Conservation (phyloP, 1,140 invertebrate genomes). For the Meloidogyne hapla region DNA sequence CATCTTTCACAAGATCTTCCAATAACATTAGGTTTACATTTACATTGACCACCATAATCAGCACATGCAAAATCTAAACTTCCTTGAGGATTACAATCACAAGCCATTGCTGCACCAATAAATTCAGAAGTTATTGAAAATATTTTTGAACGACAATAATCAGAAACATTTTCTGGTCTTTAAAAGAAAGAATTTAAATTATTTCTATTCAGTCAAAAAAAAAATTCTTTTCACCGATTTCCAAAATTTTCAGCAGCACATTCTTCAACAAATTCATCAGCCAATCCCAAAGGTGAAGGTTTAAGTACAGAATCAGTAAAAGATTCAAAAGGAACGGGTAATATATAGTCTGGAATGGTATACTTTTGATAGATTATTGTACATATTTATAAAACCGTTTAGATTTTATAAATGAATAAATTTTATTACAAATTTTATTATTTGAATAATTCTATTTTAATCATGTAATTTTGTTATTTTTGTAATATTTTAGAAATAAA, state of each 20-base stretch:
- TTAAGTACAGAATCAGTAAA: constrained; percentile 69
- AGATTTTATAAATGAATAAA: no score
- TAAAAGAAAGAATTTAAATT: constrained; percentile 21
- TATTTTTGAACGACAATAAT: constrained; percentile 81
- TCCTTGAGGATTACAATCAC: constrained; percentile 81
- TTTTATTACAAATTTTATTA: no score
- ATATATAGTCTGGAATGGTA: constrained; percentile 62
- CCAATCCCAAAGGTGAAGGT: constrained; percentile 80
- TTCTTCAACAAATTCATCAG: constrained; percentile 81
- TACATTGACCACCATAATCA: constrained; percentile 83
- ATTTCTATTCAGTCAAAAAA: no score
- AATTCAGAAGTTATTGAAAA: constrained; percentile 91
- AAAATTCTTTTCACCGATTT: constrained; percentile 39
- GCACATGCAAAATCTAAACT: constrained; percentile 36
- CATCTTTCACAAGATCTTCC: constrained; percentile 85
- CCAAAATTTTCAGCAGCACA: constrained; percentile 69
- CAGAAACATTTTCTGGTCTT: constrained; percentile 50
- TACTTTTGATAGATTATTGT: no score
- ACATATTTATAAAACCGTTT: no score
- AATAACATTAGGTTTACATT: constrained; percentile 87
- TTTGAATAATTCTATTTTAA: no score
- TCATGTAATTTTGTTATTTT: no score
- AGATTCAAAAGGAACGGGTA: constrained; percentile 71
- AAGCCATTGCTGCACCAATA: constrained; percentile 84
- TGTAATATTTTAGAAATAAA: no score